Evolutionary conservation across 2,888 invertebrate species (phyloP).

Genomic region (Acanthacorydalis orientalis): DNA sequence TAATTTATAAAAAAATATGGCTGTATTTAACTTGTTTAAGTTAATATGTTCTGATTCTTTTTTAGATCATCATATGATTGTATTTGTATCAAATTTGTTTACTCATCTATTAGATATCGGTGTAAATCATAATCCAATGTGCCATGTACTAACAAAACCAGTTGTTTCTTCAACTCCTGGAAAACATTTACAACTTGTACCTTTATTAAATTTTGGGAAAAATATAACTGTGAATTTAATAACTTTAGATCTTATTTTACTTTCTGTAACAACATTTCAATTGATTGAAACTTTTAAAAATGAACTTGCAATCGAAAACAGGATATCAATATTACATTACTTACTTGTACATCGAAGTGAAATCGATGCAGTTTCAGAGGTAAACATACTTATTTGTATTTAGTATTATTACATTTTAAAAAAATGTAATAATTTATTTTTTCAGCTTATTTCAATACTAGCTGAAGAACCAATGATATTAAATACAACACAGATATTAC

Average conservation of each 20-base stretch:
- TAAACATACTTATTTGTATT: slow-evolving; percentile 16
- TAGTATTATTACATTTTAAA: neutral
- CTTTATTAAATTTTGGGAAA: slow-evolving; percentile 36
- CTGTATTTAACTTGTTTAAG: neutral
- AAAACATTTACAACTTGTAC: slow-evolving; percentile 53
- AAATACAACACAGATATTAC: slow-evolving; percentile 49
- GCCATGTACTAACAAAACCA: slow-evolving; percentile 55
- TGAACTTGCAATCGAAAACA: slow-evolving; percentile 49
- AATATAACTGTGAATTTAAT: slow-evolving; percentile 46
- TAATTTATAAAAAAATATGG: neutral
- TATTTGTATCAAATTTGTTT: slow-evolving; percentile 70
- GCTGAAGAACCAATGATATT: slow-evolving; percentile 41
- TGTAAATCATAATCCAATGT: slow-evolving; percentile 65
- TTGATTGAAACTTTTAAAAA: slow-evolving; percentile 51
- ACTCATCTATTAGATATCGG: slow-evolving; percentile 75
- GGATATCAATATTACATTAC: slow-evolving; percentile 67
- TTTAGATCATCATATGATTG: slow-evolving; percentile 62
- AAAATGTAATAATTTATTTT: slow-evolving; percentile 6
- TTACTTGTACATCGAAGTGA: slow-evolving; percentile 64
- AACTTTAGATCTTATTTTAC: slow-evolving; percentile 53
- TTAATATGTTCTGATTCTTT: slow-evolving; percentile 9
- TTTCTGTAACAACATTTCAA: slow-evolving; percentile 46
- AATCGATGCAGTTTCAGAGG: slow-evolving; percentile 55
- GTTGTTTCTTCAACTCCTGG: slow-evolving; percentile 38
- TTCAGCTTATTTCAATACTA: slow-evolving; percentile 40